Evolutionary conservation across 2,113 vertebrate species (phyloP).

Genomic region (Andinoacara biseriatus): DNA sequence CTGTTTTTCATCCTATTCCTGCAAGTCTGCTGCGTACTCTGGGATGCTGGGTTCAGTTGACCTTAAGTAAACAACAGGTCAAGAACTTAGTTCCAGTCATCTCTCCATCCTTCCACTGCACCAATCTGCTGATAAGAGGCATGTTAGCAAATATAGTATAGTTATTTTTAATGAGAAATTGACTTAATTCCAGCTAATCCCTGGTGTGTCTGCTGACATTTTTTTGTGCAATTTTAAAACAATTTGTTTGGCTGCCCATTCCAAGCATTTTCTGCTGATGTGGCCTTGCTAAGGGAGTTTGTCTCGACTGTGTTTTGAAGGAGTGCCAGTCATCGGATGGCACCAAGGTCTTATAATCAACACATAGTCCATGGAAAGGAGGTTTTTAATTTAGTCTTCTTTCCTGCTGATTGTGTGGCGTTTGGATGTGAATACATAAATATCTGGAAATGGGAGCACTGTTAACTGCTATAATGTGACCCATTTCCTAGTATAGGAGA

Average conservation of each 20-base stretch:
- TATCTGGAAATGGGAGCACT: neutral
- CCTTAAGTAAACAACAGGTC: constrained; percentile 50
- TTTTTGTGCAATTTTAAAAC: neutral
- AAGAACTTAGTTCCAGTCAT: constrained; percentile 31
- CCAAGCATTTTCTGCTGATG: constrained; percentile 30
- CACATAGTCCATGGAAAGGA: constrained; percentile 25
- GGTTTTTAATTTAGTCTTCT: constrained; percentile 14
- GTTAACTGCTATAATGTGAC: neutral
- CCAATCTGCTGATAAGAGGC: neutral
- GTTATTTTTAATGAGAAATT: neutral
- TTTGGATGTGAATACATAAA: neutral
- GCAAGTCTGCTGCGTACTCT: constrained; percentile 12
- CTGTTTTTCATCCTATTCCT: constrained; percentile 41
- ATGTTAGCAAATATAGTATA: neutral
- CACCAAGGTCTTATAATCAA: constrained; percentile 33
- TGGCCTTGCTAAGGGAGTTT: constrained; percentile 40
- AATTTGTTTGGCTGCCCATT: constrained; percentile 18
- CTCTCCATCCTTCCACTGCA: neutral
- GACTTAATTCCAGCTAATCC: neutral
- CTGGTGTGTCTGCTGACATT: neutral
- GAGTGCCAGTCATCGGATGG: constrained; percentile 37
- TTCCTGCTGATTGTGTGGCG: neutral
- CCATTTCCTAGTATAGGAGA: neutral
- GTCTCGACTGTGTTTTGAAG: constrained; percentile 27
- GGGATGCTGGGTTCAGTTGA: constrained; percentile 53